phyloP scores from a whole-genome alignment of 2,113 vertebrate species.

The Nycticryphes semicollaris region DNA sequence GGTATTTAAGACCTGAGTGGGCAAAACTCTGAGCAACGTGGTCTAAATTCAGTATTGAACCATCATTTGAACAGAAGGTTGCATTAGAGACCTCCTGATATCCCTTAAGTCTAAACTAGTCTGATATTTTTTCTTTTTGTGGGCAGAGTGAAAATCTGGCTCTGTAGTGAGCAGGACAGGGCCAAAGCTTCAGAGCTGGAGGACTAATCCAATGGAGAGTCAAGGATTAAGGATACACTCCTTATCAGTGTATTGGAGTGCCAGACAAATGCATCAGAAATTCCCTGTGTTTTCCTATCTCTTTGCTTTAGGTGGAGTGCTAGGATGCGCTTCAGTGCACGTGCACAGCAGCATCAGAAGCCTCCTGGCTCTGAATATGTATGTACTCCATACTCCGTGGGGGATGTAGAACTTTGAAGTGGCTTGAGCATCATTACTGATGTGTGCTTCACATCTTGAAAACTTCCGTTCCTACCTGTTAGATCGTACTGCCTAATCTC shows the following conservation, averaged over 20 bases:
- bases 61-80: neutral
- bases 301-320: neutral
- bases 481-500: neutral
- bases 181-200: neutral
- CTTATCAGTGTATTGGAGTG: neutral
- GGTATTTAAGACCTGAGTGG: neutral
- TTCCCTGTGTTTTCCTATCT: neutral
- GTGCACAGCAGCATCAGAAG: neutral
- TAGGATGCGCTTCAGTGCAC: neutral
- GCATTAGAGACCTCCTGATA: neutral
- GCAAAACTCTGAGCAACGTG: neutral
- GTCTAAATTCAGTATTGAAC: neutral
- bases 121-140: neutral
- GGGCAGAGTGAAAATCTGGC: neutral
- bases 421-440: neutral
- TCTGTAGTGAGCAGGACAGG: neutral
- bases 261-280: neutral
- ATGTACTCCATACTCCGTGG: accelerated
- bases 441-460: neutral
- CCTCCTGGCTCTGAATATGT: neutral
- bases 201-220: neutral
- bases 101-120: neutral
- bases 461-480: neutral
- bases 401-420: neutral
- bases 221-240: neutral